Conservation (phyloP, 92 coral and sea anemone species). For the Nematostella vectensis region DNA sequence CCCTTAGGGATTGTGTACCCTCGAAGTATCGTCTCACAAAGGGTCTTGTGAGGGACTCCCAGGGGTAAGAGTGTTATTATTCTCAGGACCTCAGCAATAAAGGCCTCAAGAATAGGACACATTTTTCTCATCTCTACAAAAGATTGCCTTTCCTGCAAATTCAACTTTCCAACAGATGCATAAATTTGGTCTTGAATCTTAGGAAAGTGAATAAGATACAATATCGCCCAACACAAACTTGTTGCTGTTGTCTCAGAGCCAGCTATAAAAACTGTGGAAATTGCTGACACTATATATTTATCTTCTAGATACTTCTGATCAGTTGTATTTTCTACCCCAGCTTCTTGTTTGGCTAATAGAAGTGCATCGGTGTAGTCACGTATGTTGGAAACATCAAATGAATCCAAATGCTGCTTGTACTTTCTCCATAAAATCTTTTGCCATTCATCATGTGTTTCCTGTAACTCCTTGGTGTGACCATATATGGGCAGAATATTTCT, state of each 20-base stretch:
- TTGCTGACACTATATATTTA: slow-evolving; percentile 25
- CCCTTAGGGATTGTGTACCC: slow-evolving; percentile 58
- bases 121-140: slow-evolving; percentile 24
- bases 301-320: slow-evolving; percentile 21
- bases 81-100: slow-evolving; percentile 53
- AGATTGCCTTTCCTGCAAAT: slow-evolving; percentile 25
- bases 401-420: slow-evolving; percentile 33
- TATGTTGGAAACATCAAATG: slow-evolving; percentile 34
- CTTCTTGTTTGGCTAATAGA: slow-evolving; percentile 32
- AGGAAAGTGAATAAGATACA: slow-evolving; percentile 56
- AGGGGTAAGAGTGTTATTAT: slow-evolving; percentile 40
- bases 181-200: slow-evolving; percentile 43
- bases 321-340: slow-evolving; percentile 19
- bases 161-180: slow-evolving; percentile 20
- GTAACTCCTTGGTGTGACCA: slow-evolving; percentile 28
- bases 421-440: slow-evolving; percentile 34
- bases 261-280: slow-evolving; percentile 53
- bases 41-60: slow-evolving; percentile 54
- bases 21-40: slow-evolving; percentile 31
- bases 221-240: slow-evolving; percentile 56
- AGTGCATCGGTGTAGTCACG: slow-evolving; percentile 65
- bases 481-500: slow-evolving; percentile 31
- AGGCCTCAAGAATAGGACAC: slow-evolving; percentile 47
- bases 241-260: slow-evolving; percentile 66
- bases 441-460: slow-evolving; percentile 28